These are phyloP conservation scores for Notospermus geniculatus DNA, from an alignment of 1,140 invertebrate species.

Conservation along the genomic window DNA sequence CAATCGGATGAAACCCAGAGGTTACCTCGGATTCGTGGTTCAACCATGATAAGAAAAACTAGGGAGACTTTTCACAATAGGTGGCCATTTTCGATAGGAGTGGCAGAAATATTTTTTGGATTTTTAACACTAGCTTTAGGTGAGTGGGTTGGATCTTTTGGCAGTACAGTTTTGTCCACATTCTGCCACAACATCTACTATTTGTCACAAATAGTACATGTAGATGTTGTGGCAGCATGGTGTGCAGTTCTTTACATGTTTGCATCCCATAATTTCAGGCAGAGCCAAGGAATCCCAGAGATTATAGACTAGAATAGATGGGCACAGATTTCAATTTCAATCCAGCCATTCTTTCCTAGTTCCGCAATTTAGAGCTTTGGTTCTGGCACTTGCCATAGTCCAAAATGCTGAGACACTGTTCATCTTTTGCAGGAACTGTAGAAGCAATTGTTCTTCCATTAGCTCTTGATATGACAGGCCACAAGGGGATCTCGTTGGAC, in stretches of 20 bases:
- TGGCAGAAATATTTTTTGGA: background rate
- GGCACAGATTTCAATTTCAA: too few species aligned
- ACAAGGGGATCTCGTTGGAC: background rate
- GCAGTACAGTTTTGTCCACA: background rate
- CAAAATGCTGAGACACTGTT: background rate
- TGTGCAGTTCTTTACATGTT: too few species aligned
- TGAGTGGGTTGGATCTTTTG: conserved; percentile 2
- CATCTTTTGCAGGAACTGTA: background rate
- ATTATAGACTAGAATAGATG: too few species aligned
- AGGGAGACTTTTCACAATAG: background rate
- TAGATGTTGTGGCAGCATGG: too few species aligned
- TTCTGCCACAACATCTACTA: background rate
- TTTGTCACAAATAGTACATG: too few species aligned
- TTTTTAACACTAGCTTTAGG: background rate
- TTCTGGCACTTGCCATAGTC: too few species aligned
- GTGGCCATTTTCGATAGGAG: background rate
- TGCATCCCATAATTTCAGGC: too few species aligned
- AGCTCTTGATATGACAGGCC: background rate
- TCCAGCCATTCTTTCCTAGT: too few species aligned
- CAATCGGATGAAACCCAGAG: too few species aligned
- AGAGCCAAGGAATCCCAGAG: too few species aligned
- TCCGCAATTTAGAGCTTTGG: too few species aligned
- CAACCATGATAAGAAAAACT: background rate
- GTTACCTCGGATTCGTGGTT: too few species aligned
- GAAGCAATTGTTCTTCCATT: background rate